A percentile compares a stretch with the other conserved stretches of the same genome.
Evolutionary conservation across 2,113 vertebrate species (phyloP).

Genomic region (Sula dactylatra): DNA sequence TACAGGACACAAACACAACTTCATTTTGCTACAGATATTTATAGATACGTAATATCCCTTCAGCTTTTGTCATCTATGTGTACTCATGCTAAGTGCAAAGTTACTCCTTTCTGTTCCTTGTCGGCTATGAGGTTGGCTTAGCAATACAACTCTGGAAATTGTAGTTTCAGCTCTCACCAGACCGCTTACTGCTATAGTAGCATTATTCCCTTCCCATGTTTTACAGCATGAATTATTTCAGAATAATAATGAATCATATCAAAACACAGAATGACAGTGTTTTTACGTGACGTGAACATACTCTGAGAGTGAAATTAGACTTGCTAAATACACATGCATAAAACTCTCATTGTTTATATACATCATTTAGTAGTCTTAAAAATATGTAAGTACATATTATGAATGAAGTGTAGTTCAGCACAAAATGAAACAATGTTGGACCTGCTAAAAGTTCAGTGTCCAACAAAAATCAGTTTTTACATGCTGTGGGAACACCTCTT

Average conservation of each 20-base stretch:
- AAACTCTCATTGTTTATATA: not conserved
- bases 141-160: not conserved
- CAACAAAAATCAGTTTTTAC: not conserved
- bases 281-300: not conserved
- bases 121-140: not conserved
- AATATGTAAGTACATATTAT: not conserved
- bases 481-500: not conserved
- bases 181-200: not conserved
- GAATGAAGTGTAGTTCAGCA: not conserved
- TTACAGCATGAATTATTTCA: not conserved
- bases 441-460: not conserved
- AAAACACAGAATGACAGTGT: conserved; percentile 5
- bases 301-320: not conserved
- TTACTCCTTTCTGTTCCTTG: not conserved
- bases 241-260: conserved; percentile 1
- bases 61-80: not conserved
- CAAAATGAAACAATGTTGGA: not conserved
- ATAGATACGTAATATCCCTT: not conserved
- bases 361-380: not conserved
- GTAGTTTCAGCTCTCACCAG: not conserved
- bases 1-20: not conserved
- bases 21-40: not conserved
- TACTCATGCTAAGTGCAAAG: not conserved
- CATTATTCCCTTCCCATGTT: not conserved
- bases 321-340: not conserved